Conservation (phyloP, 2,888 invertebrate species). For the Dryobotodes eremita region DNA sequence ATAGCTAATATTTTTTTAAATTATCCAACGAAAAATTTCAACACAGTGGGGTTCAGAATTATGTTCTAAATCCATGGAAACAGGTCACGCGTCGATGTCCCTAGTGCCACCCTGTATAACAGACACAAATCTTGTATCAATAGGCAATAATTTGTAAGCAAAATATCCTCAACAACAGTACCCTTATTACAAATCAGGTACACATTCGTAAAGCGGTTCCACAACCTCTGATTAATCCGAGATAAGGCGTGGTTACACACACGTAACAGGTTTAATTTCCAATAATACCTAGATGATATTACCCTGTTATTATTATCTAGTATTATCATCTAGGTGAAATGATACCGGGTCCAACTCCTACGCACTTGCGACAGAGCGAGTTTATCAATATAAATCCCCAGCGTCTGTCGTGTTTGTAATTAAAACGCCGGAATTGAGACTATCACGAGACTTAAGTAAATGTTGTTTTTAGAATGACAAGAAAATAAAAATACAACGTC, state of each 20-base stretch:
- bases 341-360: slow-evolving; percentile 36
- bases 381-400: slow-evolving; percentile 55
- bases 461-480: slow-evolving; percentile 26
- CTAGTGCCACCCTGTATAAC: too few species aligned
- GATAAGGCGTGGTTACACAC: slow-evolving; percentile 45
- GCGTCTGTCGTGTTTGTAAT: slow-evolving; percentile 44
- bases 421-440: slow-evolving; percentile 41
- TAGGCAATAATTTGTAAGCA: slow-evolving; percentile 48
- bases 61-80: too few species aligned
- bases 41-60: too few species aligned
- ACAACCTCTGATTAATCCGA: slow-evolving; percentile 50
- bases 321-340: slow-evolving; percentile 47
- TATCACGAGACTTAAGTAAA: slow-evolving; percentile 42
- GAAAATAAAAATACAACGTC: slow-evolving; percentile 28
- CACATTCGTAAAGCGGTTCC: slow-evolving; percentile 52
- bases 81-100: too few species aligned
- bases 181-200: slow-evolving; percentile 34
- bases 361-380: slow-evolving; percentile 31
- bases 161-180: slow-evolving; percentile 36
- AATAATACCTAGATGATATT: slow-evolving; percentile 55
- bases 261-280: slow-evolving; percentile 49
- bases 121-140: slow-evolving; percentile 37
- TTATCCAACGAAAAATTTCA: too few species aligned
- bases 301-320: slow-evolving; percentile 57
- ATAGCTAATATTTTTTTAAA: too few species aligned